These are phyloP conservation scores for Macrophya alboannulata DNA, from an alignment of 2,888 invertebrate species.

Conservation along the genomic window DNA sequence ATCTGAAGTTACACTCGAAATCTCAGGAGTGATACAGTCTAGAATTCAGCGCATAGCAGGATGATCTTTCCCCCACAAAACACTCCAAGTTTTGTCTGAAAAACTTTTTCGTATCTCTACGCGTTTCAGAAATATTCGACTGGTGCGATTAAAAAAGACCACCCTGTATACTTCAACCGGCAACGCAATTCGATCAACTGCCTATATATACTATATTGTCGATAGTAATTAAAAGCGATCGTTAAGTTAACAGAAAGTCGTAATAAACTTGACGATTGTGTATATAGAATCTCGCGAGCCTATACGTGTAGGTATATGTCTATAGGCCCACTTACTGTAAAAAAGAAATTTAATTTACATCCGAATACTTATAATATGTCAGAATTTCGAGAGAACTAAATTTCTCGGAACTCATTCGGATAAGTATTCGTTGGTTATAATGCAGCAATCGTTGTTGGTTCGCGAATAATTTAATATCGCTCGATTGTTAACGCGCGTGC, in stretches of 20 bases:
- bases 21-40: too few relatives aligned
- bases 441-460: not conserved
- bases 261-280: conserved; percentile 32
- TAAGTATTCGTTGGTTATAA: not conserved
- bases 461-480: not conserved
- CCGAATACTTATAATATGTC: not conserved
- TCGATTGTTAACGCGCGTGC: conserved; percentile 5
- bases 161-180: not conserved
- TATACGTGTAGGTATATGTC: not conserved
- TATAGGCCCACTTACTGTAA: conserved; percentile 26
- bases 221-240: conserved; percentile 26
- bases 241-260: conserved; percentile 33
- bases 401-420: conserved; percentile 20
- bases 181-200: not conserved
- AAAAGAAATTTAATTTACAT: conserved; percentile 40
- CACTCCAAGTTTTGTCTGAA: too few relatives aligned
- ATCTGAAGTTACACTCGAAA: too few relatives aligned
- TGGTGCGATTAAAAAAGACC: too few relatives aligned
- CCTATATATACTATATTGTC: too few relatives aligned
- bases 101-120: too few relatives aligned
- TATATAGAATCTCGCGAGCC: not conserved
- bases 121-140: too few relatives aligned
- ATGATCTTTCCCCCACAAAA: too few relatives aligned
- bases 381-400: not conserved
- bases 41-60: too few relatives aligned